Evolutionary conservation across 2,888 invertebrate species (phyloP), one percentile per base, ranked within the genome.

Genomic region (Myopa tessellatipennis): DNA sequence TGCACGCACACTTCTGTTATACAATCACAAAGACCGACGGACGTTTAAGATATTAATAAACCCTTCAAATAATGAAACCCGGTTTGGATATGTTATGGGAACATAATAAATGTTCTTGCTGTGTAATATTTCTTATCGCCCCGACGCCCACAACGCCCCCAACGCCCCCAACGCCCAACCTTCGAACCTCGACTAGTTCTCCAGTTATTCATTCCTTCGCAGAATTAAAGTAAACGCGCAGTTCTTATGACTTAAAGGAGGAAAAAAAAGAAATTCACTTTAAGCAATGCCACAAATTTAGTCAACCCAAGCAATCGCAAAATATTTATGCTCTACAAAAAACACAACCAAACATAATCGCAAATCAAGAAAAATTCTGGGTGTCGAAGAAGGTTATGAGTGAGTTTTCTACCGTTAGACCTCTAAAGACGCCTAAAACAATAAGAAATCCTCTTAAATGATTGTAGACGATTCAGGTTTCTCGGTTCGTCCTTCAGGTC

Each of bases 21-120:
- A 74, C 65, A 65, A 60, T 69, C 58, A 45, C 75, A 75, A 75
- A 83, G 83, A 82, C 83, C 85, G 83, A 82, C 85, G 85, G n/a
- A 55, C 55, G 55, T 86, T 85, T 85, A 85, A 85, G 50, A 86
- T 86, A 86, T 85, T 85, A 85, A 85, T 86, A 85, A 77, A 77
- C 77, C 77, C 68, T 70, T 70, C 60, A 70, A 26, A 60, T 67
- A 72, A 73, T 67, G 50, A 65, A 71, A 50, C 58, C 65, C 70
- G 61, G 60, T 68, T 18, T 58, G 61, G 10, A 16, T 65, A 68
- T 73, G 77, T 73, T 77, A 73, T 77, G 73, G 68, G 73, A 61
- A 67, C 73, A 69, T 71, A 72, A 77, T 85, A 85, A 85, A 86
- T 86, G 86, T 85, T 83, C 82, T 75, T 60, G 38, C 45, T 63